Percentiles rank a stretch among this genome's conserved stretches.
phyloP scores from a whole-genome alignment of 2,888 invertebrate genomes.

The Morpho achilles region DNA sequence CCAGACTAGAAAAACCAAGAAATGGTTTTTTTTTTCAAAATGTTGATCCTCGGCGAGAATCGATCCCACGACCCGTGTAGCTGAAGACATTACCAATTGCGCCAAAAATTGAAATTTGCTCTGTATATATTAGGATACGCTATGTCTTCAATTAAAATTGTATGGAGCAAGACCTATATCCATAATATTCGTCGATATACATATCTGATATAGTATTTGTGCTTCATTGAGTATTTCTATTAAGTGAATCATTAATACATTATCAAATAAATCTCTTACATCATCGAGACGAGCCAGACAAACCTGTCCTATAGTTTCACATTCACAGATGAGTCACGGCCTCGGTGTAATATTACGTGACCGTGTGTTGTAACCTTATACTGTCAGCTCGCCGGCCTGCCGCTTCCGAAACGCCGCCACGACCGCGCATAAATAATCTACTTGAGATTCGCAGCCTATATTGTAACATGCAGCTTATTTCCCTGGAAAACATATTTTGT shows the following conservation, averaged over 20 bases:
- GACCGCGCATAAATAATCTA: slow-evolving; percentile 12
- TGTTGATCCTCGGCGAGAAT: too few species aligned
- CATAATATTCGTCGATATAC: neutral
- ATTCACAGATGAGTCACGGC: slow-evolving; percentile 16
- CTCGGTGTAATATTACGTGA: slow-evolving; percentile 22
- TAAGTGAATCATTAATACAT: neutral
- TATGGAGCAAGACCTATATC: too few species aligned
- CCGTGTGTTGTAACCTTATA: slow-evolving; percentile 19
- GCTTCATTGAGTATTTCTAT: neutral
- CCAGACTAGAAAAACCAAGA: too few species aligned
- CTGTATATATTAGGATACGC: too few species aligned
- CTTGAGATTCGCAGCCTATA: neutral
- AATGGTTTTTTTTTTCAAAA: too few species aligned
- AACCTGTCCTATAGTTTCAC: slow-evolving; percentile 16
- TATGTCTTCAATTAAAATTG: too few species aligned
- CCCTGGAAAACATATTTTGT: too few species aligned
- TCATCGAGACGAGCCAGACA: slow-evolving; percentile 4
- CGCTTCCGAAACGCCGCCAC: slow-evolving; percentile 4
- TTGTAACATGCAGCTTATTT: too few species aligned
- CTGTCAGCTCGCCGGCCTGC: slow-evolving; percentile 12
- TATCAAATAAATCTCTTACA: neutral
- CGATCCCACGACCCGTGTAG: too few species aligned
- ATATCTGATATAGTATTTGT: neutral
- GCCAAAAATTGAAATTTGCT: too few species aligned
- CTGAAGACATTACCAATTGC: too few species aligned